A percentile compares a stretch with the other conserved stretches of the same genome.
phyloP scores from a whole-genome alignment of 2,888 invertebrate genomes.

The Himalopsyche tibetana region DNA sequence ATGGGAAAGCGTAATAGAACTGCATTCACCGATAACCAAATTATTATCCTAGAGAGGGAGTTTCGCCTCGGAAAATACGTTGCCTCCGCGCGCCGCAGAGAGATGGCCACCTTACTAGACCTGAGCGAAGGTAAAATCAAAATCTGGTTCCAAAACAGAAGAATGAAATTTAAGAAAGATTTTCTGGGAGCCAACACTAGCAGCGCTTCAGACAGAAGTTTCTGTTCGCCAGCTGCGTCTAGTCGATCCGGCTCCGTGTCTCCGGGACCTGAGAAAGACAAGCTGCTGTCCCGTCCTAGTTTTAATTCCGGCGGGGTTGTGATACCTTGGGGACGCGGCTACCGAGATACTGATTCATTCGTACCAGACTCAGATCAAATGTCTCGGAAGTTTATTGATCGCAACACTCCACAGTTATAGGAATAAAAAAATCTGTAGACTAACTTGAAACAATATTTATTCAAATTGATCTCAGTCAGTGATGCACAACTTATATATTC shows the following conservation, averaged over 20 bases:
- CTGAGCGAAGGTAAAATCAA: conserved; percentile 89
- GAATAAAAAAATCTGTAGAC: not conserved
- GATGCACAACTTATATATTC: too few relatives aligned
- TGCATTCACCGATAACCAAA: conserved; percentile 87
- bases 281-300: conserved; percentile 68
- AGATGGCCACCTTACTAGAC: conserved; percentile 82
- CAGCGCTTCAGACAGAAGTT: conserved; percentile 69
- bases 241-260: conserved; percentile 69
- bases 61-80: conserved; percentile 86
- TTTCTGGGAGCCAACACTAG: conserved; percentile 69
- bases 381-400: not conserved
- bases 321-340: not conserved
- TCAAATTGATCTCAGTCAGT: too few relatives aligned
- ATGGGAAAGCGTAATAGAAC: conserved; percentile 84
- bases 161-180: conserved; percentile 88
- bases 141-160: conserved; percentile 91
- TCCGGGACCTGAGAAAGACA: conserved; percentile 73
- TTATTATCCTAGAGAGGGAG: conserved; percentile 88
- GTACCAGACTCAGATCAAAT: not conserved
- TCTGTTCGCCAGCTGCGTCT: conserved; percentile 69
- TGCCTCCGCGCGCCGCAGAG: conserved; percentile 85
- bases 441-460: too few relatives aligned
- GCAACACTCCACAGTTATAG: conserved; percentile 20
- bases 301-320: conserved; percentile 45
- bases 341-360: not conserved